phyloP scores from a whole-genome alignment of 2,797 vertebrate species.

The Sphaeramia orbicularis region DNA sequence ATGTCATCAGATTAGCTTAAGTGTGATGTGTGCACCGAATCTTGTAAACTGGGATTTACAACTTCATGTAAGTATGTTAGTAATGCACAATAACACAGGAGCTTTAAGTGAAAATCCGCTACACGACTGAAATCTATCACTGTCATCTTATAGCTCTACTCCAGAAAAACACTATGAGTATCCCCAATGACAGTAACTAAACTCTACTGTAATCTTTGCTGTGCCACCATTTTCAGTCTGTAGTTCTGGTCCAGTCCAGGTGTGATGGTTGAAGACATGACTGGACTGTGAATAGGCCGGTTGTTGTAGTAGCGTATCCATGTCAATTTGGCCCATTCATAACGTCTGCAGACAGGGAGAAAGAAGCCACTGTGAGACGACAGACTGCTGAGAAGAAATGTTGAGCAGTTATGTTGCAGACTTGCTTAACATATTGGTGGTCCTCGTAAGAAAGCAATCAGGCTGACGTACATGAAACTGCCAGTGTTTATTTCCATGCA shows the following conservation, averaged over 20 bases:
- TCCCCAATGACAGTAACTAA: too few species aligned
- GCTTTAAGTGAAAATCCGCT: too few species aligned
- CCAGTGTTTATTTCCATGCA: not conserved
- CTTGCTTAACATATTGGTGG: not conserved
- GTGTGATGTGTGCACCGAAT: not conserved
- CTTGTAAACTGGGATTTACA: not conserved
- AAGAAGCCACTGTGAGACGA: constrained; percentile 63
- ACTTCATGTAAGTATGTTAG: not conserved
- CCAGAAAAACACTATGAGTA: too few species aligned
- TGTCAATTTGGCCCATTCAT: constrained; percentile 66
- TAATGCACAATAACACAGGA: too few species aligned
- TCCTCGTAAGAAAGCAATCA: not conserved
- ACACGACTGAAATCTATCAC: too few species aligned
- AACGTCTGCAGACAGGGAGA: constrained; percentile 44
- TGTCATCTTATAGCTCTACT: too few species aligned
- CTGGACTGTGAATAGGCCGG: constrained; percentile 55
- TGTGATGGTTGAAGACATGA: constrained; percentile 45
- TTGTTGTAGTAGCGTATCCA: constrained; percentile 60
- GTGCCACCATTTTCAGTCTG: not conserved
- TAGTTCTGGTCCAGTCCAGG: constrained; percentile 31
- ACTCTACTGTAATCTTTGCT: too few species aligned
- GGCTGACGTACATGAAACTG: not conserved
- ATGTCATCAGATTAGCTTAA: constrained; percentile 26
- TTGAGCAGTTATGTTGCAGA: constrained; percentile 37
- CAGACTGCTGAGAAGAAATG: constrained; percentile 21